Evolutionary conservation across 2,113 vertebrate species (phyloP), one percentile per base, ranked within the genome.

Genomic region (Pelusios castaneus): DNA sequence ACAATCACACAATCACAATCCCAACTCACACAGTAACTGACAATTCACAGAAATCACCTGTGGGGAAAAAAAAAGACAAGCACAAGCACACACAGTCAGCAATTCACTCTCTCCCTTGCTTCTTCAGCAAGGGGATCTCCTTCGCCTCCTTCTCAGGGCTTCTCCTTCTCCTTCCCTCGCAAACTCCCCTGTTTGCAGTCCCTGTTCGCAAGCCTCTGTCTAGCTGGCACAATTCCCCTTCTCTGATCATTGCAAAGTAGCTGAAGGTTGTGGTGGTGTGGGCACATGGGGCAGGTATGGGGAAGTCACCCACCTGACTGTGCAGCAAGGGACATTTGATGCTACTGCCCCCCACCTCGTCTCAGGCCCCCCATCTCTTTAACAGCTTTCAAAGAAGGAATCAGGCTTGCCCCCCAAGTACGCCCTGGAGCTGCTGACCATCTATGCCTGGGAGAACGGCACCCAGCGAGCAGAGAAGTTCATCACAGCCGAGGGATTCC

Each of bases 361-460:
- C 87, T 95, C 88, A 93, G 9, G 5, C 8, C 21, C 4, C 16
- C 79, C 6, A 0, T 91, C 43, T 91, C 90, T 60, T 94, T 60
- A 41, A 22, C 84, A 96, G 97, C 0, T 79, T 2, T 90, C 97
- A 85, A 97, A 82, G 58, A 5, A 1, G 11, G 6, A 0, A 0
- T n/a, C 0, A 0, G 1, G 54, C 12, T 92, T 98, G 56, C 98
- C 98, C n/a, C 76, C 97, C 4, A 98, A 98, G 76, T 98, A 98
- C 8, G 97, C 98, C 0, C 85, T 98, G 89, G 98, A 98, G 89
- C 87, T 98, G 56, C 88, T 98, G 91, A 98, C 98, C 67, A 93
- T 98, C 95, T 98, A 98, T 0, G 41, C 24, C 85, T 84, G 58
- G 95, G 90, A 92, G 34, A 34, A 25, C 45, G 91, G 81, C 4